phyloP scores from a whole-genome alignment of 2,113 vertebrate species.

The Cercocebus atys region DNA sequence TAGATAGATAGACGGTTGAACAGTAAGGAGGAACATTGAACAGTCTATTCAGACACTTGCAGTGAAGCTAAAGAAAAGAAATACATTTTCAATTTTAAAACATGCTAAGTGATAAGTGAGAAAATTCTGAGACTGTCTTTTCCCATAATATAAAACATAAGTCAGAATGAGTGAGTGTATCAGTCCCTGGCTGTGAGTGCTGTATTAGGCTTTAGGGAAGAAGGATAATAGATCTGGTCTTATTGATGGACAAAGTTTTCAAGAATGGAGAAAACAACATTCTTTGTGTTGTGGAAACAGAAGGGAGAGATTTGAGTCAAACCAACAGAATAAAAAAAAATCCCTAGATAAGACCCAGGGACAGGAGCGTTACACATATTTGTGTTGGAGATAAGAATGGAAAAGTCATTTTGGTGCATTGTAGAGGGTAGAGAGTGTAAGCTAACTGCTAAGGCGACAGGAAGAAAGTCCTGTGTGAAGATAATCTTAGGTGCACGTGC shows the following conservation, averaged over 20 bases:
- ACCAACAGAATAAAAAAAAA: background rate
- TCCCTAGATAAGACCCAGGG: background rate
- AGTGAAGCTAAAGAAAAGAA: background rate
- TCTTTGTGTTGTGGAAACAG: background rate
- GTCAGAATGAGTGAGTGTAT: background rate
- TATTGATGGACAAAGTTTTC: background rate
- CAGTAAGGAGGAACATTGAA: background rate
- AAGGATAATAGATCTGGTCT: background rate
- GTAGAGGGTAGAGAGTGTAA: background rate
- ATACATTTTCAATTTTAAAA: background rate
- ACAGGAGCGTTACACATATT: background rate
- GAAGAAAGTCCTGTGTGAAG: background rate
- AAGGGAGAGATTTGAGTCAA: background rate
- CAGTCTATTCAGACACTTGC: background rate
- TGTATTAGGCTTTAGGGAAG: background rate
- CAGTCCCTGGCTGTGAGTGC: background rate
- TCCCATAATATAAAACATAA: background rate
- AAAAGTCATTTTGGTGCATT: background rate
- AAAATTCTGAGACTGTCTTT: background rate
- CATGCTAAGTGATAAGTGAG: background rate
- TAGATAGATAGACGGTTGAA: background rate
- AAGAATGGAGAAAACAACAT: background rate
- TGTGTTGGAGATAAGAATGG: background rate
- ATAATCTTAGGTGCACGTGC: background rate
- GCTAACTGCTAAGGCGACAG: background rate